Evolutionary conservation across 2,888 invertebrate genomes (phyloP), one percentile per base, ranked within the genome.

Genomic region (Melikaiella ostensackeni): DNA sequence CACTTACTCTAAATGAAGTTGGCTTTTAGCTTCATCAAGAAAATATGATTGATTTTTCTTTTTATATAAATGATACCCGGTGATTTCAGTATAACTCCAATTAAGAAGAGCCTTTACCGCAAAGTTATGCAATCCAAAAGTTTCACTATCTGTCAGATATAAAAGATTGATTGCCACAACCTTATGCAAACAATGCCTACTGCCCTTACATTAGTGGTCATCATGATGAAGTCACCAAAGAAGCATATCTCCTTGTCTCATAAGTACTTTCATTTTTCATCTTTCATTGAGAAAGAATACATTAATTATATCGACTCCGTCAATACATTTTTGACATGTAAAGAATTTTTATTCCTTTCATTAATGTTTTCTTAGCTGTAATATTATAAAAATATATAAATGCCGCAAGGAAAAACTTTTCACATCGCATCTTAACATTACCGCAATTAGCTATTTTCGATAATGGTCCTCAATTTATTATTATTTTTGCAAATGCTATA

Each of bases 211-310:
- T 33, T 38, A 46, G 19, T 46, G 19, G 3, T 4, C 16, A 46
- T 46, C 42, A 46, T 50, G n/a, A 50, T 4, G 50, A 50, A n/a
- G 50, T 50, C 8, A 50, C n/a, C n/a, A n/a, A n/a, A 50, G 8
- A 50, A 50, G 16, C 50, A 50, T n/a, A n/a, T 50, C 19, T 19
- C 4, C 42, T 46, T 46, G 16, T 46, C 42, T 7, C 42, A 19
- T 50, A n/a, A 50, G 50, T n/a, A n/a, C 46, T n/a, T 50, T 50
- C n/a, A 50, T 50, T 6, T n/a, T 50, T 50, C 46, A 50, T 50
- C n/a, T 50, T 50, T 50, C 9, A 50, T 50, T 50, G n/a, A 50
- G 50, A 50, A 50, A 50, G 50, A 50, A n/a, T 50, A 50, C 50
- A 50, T 50, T n/a, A 50, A 50, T n/a, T 16, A 19, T n/a, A n/a